Evolutionary conservation across 2,888 invertebrate genomes (phyloP), one percentile per base, ranked within the genome.

Genomic region (Mongoloraphidia duomilia): DNA sequence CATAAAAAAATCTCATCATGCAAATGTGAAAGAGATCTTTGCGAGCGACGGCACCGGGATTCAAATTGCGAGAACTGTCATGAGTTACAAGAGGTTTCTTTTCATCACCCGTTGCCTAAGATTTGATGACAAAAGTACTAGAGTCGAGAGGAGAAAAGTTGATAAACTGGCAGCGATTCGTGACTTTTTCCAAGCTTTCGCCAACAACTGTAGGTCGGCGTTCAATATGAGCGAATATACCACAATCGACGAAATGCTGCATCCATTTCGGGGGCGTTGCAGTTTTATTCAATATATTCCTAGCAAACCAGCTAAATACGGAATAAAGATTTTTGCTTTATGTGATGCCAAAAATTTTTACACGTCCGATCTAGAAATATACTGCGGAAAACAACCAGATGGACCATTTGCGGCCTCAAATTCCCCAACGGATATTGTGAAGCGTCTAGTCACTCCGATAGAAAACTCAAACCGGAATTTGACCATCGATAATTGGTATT

Each of bases 401-500:
- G 57, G 55, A 9, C 52, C 54, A 12, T 56, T 48, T 41, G 9
- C 11, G 9, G 8, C 47, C 1, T 49, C 46, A 13, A 52, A 52
- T 42, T 37, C 14, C 34, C 17, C 53, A 9, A 3, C 6, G 34
- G 52, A 53, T 43, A 49, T 57, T 12, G 52, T 54, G 35, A 39
- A 34, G 36, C 41, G 54, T 49, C 45, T 54, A 40, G 12, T 50
- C 13, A n/a, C 38, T 39, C 53, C 51, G 8, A 49, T 55, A 37
- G 37, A 47, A 46, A 47, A 49, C 33, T 48, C 56, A 33, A 56
- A 53, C 2, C 46, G 57, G 34, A 60, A 58, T 45, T 48, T 61
- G 8, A 59, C 58, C 3, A 49, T 53, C 34, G 58, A 60, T 44
- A 59, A 59, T 49, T 59, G 57, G 56, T 59, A 52, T 47, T 53